Evolutionary conservation across 2,888 invertebrate species (phyloP).

Genomic region (Prosapia bicincta): DNA sequence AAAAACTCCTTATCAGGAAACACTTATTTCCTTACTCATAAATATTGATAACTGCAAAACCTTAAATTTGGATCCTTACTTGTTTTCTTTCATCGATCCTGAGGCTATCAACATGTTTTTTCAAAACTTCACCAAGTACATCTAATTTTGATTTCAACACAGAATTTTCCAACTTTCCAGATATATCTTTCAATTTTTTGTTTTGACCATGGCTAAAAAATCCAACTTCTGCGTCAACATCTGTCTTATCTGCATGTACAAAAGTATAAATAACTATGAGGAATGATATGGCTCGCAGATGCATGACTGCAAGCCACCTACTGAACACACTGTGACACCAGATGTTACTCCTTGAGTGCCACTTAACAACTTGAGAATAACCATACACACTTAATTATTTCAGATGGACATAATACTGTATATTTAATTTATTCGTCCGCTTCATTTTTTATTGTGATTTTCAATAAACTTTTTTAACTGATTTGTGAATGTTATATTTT

Average conservation of each 20-base stretch:
- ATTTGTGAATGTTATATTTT: no score
- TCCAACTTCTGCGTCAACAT: slow-evolving; percentile 26
- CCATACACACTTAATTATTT: neutral
- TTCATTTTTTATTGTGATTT: no score
- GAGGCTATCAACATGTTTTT: slow-evolving; percentile 53
- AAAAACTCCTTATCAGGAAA: no score
- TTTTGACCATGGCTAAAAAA: slow-evolving; percentile 45
- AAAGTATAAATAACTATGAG: neutral
- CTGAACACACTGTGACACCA: neutral
- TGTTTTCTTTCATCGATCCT: slow-evolving; percentile 43
- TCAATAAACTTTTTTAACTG: no score
- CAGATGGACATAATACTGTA: no score
- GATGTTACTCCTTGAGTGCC: neutral
- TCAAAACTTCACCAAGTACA: slow-evolving; percentile 53
- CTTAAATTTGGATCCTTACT: no score
- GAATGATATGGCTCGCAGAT: neutral
- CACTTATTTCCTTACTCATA: no score
- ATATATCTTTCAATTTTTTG: slow-evolving; percentile 41
- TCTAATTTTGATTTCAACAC: slow-evolving; percentile 53
- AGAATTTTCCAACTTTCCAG: slow-evolving; percentile 44
- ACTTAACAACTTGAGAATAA: neutral
- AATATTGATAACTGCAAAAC: neutral
- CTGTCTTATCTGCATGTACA: slow-evolving; percentile 20
- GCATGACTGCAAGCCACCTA: neutral
- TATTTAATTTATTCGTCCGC: no score